phyloP scores from a whole-genome alignment of 2,113 vertebrate species.

The Pipra filicauda region DNA sequence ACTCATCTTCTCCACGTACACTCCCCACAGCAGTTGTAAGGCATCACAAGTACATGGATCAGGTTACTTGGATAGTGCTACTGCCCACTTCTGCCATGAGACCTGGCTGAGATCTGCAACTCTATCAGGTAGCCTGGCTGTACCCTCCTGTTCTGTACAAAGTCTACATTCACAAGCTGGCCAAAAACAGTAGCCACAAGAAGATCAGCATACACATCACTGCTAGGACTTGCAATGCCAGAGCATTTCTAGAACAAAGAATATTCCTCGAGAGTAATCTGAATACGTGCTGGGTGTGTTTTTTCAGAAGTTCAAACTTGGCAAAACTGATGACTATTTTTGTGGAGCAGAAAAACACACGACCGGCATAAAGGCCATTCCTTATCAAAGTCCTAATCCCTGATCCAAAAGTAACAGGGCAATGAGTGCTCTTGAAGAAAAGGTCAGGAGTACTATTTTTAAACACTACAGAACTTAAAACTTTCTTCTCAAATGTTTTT shows the following conservation, averaged over 20 bases:
- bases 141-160: neutral
- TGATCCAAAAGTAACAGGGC: slow-evolving; percentile 22
- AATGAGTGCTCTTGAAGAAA: slow-evolving; percentile 34
- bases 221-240: neutral
- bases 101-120: neutral
- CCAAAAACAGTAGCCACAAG: neutral
- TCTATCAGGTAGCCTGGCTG: neutral
- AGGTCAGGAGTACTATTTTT: slow-evolving; percentile 62
- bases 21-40: neutral
- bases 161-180: neutral
- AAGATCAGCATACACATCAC: neutral
- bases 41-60: neutral
- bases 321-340: neutral
- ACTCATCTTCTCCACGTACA: neutral
- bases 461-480: slow-evolving; percentile 2
- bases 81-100: neutral
- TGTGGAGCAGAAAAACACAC: neutral
- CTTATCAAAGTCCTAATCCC: neutral
- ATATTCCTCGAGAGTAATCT: neutral
- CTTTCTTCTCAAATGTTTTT: slow-evolving; percentile 54
- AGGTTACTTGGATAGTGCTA: neutral
- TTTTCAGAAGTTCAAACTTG: neutral
- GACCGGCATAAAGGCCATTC: neutral
- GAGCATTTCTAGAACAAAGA: neutral
- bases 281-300: neutral